Base-by-base conservation (phyloP, 2,888 invertebrate genomes). In the Mylabris sibirica region DNA sequence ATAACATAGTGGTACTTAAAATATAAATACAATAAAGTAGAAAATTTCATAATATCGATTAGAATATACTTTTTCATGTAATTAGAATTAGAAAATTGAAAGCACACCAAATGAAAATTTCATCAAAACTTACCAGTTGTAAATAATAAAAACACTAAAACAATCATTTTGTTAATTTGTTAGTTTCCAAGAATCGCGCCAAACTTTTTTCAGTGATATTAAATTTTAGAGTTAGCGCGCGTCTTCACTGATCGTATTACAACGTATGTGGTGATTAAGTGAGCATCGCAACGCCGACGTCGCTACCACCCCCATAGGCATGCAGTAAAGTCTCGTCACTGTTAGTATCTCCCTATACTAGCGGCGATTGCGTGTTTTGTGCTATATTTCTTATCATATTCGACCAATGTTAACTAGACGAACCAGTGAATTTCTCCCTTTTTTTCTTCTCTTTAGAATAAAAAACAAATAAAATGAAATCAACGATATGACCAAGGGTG, bases 261-360 rank as follows among this genome's bases (percentile, higher is more conserved):
- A 44, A 53, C 60, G 62, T 66, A 24, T 67, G 30, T 30, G 69
- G 49, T 69, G 71, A 49, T 64, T 65, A 72, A 75, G 66, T 72
- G 75, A 75, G 73, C 77, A 75, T 75, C 75, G 73, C 72, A 70
- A 75, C 76, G 76, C 74, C 70, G 65, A 72, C 72, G 72, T 73
- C 72, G 65, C 67, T 26, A 70, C 69, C 72, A 73, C 74, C 74
- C 73, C 73, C 72, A 65, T 67, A 66, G 68, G 62, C 60, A 64
- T 68, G 65, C 70, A 65, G 57, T 65, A 49, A 65, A 67, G 67
- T 57, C 67, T 57, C 57, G 57, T 26, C 57, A 57, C 24, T 57
- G 26, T 26, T 26, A 57, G 26, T 57, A 57, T 57, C 24, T 26
- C 70, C 70, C 65, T 64, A n/a, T n/a, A 30, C 38, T 68, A 67